Evolutionary conservation across 37 sponge, comb jelly and placozoan genomes (phyloP).

Genomic region (Cladorhizidae sp.): DNA sequence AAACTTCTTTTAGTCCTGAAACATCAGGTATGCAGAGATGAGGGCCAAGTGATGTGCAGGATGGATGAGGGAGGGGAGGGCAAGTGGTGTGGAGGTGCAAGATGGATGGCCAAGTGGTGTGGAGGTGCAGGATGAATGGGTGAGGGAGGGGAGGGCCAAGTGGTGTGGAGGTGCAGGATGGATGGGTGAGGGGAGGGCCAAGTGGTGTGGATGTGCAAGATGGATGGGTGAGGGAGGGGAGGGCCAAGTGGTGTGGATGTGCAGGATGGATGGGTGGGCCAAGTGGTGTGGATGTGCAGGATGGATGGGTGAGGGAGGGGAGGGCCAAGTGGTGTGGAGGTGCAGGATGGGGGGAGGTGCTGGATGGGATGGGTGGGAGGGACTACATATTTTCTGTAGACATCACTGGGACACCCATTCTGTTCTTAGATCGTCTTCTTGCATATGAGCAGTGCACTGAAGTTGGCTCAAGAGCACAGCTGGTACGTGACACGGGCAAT

Average conservation of each 20-base stretch:
- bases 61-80: neutral
- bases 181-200: neutral
- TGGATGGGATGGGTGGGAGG: neutral
- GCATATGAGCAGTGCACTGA: constrained; percentile 20
- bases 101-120: neutral
- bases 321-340: neutral
- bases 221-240: neutral
- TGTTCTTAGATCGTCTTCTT: constrained; percentile 42
- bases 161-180: no score
- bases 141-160: neutral
- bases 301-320: neutral
- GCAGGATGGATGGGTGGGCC: neutral
- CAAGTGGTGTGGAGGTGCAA: no score
- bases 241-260: no score
- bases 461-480: constrained; percentile 13
- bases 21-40: constrained; percentile 39
- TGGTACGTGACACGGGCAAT: constrained; percentile 53
- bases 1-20: constrained; percentile 26
- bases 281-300: neutral
- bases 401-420: neutral
- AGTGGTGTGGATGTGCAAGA: neutral
- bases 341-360: neutral
- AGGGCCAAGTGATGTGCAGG: neutral
- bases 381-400: neutral
- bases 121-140: neutral